phyloP scores from a whole-genome alignment of 2,113 vertebrate species.

The Rhinolophus ferrumequinum region DNA sequence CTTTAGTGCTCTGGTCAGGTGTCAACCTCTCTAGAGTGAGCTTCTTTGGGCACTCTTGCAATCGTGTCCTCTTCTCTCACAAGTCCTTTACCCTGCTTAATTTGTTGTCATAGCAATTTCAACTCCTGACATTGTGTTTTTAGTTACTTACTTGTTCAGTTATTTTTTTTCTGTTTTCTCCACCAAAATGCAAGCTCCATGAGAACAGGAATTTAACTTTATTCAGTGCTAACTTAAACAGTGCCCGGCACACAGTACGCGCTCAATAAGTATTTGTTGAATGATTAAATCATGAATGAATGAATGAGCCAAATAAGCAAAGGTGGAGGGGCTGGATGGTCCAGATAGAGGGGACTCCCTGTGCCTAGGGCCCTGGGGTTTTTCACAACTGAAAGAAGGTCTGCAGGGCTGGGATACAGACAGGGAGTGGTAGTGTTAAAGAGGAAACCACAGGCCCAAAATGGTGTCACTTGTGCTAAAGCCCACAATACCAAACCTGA shows the following conservation, averaged over 20 bases:
- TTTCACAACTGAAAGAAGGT: neutral
- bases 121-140: neutral
- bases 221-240: neutral
- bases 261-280: neutral
- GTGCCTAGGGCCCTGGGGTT: neutral
- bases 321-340: neutral
- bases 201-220: neutral
- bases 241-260: neutral
- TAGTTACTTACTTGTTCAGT: neutral
- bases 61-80: neutral
- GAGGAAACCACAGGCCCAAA: neutral
- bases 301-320: constrained; percentile 17
- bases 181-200: neutral
- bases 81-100: neutral
- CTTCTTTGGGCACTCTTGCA: neutral
- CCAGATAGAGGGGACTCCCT: neutral
- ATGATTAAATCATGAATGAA: constrained; percentile 7
- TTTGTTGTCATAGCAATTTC: neutral
- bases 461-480: neutral
- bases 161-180: neutral
- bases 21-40: neutral
- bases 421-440: neutral
- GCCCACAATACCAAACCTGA: neutral
- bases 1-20: neutral
- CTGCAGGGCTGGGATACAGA: neutral